Conservation (phyloP, 2,113 vertebrate species). For the Labeo catla region DNA sequence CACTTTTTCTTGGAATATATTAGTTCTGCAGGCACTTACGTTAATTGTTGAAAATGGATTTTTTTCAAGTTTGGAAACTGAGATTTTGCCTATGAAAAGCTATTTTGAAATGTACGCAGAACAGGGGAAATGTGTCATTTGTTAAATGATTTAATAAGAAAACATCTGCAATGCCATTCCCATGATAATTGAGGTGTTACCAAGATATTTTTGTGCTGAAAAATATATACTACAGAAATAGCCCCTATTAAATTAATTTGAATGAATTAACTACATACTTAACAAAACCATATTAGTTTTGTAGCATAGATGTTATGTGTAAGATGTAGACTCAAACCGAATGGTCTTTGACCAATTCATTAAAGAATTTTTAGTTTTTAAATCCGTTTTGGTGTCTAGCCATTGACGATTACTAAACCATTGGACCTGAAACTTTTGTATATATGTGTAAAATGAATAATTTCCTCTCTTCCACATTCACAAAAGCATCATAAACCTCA, state of each 20-base stretch:
- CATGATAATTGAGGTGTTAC: neutral
- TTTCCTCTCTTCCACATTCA: too few species aligned
- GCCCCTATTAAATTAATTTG: neutral
- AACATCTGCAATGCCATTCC: neutral
- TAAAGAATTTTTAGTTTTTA: neutral
- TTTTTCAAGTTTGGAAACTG: neutral
- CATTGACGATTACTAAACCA: neutral
- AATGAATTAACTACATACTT: neutral
- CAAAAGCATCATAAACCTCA: neutral
- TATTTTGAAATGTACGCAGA: neutral
- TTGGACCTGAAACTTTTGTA: neutral
- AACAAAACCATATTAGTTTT: neutral
- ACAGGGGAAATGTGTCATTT: neutral
- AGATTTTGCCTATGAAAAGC: constrained; percentile 1
- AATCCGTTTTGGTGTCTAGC: neutral
- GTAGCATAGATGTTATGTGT: neutral
- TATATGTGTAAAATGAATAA: too few species aligned
- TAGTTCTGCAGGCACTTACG: neutral
- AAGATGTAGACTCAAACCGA: neutral
- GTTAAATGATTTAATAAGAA: neutral
- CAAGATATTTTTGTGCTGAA: neutral
- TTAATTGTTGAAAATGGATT: neutral
- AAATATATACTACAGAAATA: neutral
- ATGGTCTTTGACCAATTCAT: neutral
- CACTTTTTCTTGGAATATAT: neutral